A percentile compares a stretch with the other conserved stretches of the same genome.
phyloP scores from a whole-genome alignment of 2,797 vertebrate species.

The Leptoclinus maculatus region DNA sequence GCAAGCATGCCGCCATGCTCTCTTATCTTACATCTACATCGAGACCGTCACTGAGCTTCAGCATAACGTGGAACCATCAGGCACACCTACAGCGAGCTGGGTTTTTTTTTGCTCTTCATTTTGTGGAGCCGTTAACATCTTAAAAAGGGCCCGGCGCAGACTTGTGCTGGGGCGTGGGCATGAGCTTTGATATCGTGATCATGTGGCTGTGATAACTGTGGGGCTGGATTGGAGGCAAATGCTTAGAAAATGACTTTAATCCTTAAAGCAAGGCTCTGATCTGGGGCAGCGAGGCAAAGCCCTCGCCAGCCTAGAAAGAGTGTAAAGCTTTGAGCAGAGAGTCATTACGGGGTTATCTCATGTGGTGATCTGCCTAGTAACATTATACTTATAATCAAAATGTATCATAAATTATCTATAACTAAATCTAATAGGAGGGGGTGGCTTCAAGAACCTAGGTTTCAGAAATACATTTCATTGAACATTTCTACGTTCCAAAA shows the following conservation, averaged over 20 bases:
- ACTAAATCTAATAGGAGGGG: background rate
- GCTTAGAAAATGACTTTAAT: constrained; percentile 66
- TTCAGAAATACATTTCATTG: background rate
- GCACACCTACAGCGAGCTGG: constrained; percentile 26
- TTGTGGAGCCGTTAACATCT: constrained; percentile 46
- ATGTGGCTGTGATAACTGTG: constrained; percentile 53
- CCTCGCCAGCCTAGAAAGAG: constrained; percentile 22
- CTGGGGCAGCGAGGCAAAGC: constrained; percentile 40
- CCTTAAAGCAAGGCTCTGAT: constrained; percentile 47
- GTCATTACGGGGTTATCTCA: constrained; percentile 6
- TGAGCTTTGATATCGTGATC: constrained; percentile 67
- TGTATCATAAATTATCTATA: background rate
- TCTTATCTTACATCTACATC: constrained; percentile 35
- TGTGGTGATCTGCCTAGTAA: background rate
- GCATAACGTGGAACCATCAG: constrained; percentile 20
- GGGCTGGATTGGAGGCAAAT: constrained; percentile 54
- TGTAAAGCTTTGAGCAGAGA: constrained; percentile 2
- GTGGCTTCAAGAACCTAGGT: background rate
- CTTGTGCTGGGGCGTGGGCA: constrained; percentile 27
- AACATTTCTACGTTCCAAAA: background rate
- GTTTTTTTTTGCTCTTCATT: constrained; percentile 15
- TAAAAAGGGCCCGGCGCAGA: constrained; percentile 33
- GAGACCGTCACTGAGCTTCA: constrained; percentile 5
- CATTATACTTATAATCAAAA: background rate
- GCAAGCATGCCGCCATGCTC: constrained; percentile 18